Evolutionary conservation across 1,140 invertebrate species (phyloP).

Genomic region (Asobara japonica): DNA sequence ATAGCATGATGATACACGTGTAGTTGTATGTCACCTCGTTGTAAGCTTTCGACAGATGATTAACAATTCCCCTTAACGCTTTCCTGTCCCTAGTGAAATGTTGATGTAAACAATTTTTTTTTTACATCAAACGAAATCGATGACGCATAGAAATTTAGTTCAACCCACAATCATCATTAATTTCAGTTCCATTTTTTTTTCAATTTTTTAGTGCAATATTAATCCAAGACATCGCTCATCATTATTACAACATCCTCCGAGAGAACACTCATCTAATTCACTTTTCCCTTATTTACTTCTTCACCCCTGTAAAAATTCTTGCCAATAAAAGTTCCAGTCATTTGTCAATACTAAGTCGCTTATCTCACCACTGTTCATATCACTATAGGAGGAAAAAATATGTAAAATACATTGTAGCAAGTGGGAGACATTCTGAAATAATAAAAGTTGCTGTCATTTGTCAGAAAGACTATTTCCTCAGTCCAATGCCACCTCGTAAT

Average conservation of each 20-base stretch:
- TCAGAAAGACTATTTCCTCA: constrained; percentile 43
- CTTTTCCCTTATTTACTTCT: constrained; percentile 7
- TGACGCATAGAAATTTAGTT: neutral
- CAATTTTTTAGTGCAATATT: no score
- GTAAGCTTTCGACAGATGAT: constrained; percentile 5
- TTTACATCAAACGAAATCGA: neutral
- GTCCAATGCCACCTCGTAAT: constrained; percentile 37
- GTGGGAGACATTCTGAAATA: constrained; percentile 62
- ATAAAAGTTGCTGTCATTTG: constrained; percentile 68
- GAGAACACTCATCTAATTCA: neutral
- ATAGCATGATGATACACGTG: constrained; percentile 5
- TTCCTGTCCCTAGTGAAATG: neutral
- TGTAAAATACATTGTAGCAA: constrained; percentile 59
- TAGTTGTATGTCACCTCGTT: neutral
- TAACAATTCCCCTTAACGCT: neutral
- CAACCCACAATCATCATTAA: neutral
- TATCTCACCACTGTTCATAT: neutral
- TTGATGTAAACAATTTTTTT: neutral
- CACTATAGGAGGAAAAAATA: constrained; percentile 44
- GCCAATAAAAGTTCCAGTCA: constrained; percentile 6
- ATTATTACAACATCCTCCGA: neutral
- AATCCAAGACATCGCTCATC: no score
- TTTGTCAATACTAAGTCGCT: neutral
- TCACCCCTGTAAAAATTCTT: neutral
- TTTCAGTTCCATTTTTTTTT: neutral